Evolutionary conservation across 2,888 invertebrate genomes (phyloP), one percentile per base, ranked within the genome.

Genomic region (Stramonita haemastoma): DNA sequence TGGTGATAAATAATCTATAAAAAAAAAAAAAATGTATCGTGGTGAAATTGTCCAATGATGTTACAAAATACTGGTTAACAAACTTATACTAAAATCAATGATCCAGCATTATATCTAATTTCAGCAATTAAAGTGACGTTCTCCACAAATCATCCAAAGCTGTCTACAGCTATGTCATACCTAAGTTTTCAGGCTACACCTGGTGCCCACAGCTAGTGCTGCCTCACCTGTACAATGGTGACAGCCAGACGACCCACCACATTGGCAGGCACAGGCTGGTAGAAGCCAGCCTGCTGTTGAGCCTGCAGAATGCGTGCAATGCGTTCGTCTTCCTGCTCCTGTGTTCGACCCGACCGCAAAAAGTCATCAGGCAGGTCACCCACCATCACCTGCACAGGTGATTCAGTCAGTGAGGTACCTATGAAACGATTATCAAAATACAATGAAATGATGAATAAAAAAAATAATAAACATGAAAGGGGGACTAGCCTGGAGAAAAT

Each of bases 311-410:
- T 94, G 88, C 95, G 94, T 0, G 96, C 96, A 32, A 98, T 97
- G 95, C 98, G 97, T 93, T 98, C 97, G 96, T 98, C 98, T 87
- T 97, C 97, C 93, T 98, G 97, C 32, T 92, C 89, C 89, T 94
- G 94, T 90, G 97, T 97, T 93, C 97, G 97, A 66, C 91, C 90
- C 86, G 97, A 95, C 91, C 97, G 96, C 60, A 98, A 96, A 95
- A 98, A 98, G 92, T 98, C 98, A 17, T 97, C 96, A 0, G 98
- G 98, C 46, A 98, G 96, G 4, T 98, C 97, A 0, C 98, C 98
- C 86, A 98, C 96, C 94, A 98, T 97, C 15, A 98, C 98, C 96
- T 96, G 89, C n/a, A 60, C 29, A 86, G 32, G 22, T 46, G 15
- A 17, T 0, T 22, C 19, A n/a, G 36, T n/a, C 36, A 84, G 36